Percentiles rank a stretch among this genome's conserved stretches.
Conservation (phyloP, 2,113 vertebrate species). For the Tauraco erythrolophus region DNA sequence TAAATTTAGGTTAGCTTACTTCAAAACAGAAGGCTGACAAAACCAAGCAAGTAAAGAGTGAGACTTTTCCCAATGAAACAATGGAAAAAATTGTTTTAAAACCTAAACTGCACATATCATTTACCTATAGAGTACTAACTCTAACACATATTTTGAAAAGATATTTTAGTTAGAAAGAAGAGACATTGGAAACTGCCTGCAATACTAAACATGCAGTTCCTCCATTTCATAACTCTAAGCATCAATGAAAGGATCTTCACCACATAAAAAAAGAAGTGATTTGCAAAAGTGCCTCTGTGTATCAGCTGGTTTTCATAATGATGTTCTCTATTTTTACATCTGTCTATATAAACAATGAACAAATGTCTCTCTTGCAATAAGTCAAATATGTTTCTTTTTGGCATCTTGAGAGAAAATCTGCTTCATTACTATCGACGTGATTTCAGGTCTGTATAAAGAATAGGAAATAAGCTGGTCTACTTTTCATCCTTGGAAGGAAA, state of each 20-base stretch:
- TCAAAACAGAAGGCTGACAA: background rate
- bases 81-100: background rate
- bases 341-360: background rate
- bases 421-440: background rate
- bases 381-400: background rate
- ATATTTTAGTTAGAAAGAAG: background rate
- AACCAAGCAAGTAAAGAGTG: background rate
- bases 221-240: background rate
- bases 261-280: background rate
- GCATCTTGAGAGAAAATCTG: background rate
- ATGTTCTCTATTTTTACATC: background rate
- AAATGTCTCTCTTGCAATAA: background rate
- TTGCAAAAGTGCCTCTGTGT: background rate
- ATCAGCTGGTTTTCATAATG: background rate
- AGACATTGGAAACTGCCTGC: background rate
- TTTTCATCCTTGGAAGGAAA: constrained; percentile 21
- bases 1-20: background rate
- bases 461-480: background rate
- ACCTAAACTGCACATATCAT: background rate
- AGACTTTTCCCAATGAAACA: background rate
- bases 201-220: background rate
- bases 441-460: background rate
- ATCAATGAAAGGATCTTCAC: background rate
- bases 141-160: background rate
- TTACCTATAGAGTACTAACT: background rate